Evolutionary conservation across 2,888 invertebrate species (phyloP).

Genomic region (Drosophila koepferae): DNA sequence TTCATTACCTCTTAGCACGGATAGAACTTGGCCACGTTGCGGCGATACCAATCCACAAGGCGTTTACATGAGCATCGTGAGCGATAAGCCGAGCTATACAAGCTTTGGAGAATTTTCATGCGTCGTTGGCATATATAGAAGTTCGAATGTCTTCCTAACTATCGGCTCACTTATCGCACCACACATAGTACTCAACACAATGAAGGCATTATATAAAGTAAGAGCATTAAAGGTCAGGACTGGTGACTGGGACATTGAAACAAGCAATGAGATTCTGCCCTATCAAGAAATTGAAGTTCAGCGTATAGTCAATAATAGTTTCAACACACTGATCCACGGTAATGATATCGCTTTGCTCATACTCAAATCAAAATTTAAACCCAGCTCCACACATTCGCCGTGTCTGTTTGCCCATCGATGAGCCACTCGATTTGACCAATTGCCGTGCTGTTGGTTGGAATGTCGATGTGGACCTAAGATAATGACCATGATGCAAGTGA

Average conservation of each 20-base stretch:
- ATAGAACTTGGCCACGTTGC: background rate
- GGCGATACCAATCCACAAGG: constrained; percentile 26
- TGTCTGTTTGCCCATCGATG: constrained; percentile 6
- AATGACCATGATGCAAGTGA: background rate
- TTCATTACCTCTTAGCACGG: accelerated
- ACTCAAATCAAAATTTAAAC: constrained; percentile 6
- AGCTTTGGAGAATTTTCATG: constrained; percentile 48
- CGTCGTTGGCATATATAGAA: constrained; percentile 23
- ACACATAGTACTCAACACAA: constrained; percentile 16
- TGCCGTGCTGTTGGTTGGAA: constrained; percentile 47
- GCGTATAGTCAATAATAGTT: background rate
- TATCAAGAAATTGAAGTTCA: constrained; percentile 16
- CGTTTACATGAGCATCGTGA: constrained; percentile 15
- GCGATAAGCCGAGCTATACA: background rate
- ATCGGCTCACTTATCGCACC: constrained; percentile 27
- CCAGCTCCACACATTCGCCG: constrained; percentile 10
- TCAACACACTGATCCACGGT: background rate
- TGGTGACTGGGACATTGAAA: constrained; percentile 43
- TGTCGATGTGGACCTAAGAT: background rate
- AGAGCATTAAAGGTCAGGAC: constrained; percentile 8
- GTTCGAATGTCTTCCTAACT: accelerated
- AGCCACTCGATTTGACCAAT: background rate
- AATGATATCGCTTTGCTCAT: constrained; percentile 40
- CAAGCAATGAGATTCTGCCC: constrained; percentile 10
- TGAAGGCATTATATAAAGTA: accelerated